Evolutionary conservation across 2,888 invertebrate species (phyloP).

Genomic region (Anorthoa munda): DNA sequence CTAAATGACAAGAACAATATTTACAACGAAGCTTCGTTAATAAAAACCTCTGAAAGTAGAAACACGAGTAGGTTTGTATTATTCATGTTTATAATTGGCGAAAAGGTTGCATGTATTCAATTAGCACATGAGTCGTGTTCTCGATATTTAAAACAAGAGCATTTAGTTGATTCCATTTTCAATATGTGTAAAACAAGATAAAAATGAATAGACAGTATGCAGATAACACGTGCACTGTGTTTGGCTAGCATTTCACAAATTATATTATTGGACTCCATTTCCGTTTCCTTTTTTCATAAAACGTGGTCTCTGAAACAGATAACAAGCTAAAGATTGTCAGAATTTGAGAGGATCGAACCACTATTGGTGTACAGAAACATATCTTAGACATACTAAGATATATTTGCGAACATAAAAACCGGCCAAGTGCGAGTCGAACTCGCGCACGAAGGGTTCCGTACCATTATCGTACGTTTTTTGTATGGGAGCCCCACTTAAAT

Average conservation of each 20-base stretch:
- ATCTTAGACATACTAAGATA: no score
- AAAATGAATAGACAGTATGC: background rate
- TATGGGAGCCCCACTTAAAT: no score
- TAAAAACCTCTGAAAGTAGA: background rate
- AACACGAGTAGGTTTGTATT: background rate
- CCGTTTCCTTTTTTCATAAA: no score
- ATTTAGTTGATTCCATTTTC: background rate
- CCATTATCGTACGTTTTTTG: no score
- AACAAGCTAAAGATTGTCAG: no score
- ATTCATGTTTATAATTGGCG: background rate
- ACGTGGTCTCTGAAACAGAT: no score
- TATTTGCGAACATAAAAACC: no score
- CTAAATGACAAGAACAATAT: background rate
- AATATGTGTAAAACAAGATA: background rate
- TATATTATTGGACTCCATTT: no score
- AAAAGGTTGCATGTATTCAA: conserved; percentile 8
- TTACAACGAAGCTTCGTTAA: background rate
- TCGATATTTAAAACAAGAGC: background rate
- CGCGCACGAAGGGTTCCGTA: no score
- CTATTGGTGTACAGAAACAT: no score
- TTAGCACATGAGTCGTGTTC: background rate
- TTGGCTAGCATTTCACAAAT: background rate
- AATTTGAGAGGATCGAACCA: no score
- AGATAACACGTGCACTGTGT: background rate
- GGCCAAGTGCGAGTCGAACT: no score